phyloP scores from a whole-genome alignment of 2,888 invertebrate genomes.

The Mythimna loreyi region DNA sequence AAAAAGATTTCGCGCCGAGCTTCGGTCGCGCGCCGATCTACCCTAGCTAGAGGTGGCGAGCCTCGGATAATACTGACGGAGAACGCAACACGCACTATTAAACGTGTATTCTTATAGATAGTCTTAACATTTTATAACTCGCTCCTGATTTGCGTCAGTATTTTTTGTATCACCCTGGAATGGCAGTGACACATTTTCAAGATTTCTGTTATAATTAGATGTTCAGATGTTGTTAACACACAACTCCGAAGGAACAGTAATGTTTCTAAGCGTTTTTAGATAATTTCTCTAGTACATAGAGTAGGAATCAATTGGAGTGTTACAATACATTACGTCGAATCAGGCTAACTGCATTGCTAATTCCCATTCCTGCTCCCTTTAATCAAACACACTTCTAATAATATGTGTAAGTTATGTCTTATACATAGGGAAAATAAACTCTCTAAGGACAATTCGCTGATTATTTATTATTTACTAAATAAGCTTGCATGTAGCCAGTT shows the following conservation, averaged over 20 bases:
- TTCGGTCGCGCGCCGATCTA: slow-evolving; percentile 36
- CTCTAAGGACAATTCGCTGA: not conserved
- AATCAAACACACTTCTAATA: slow-evolving; percentile 2
- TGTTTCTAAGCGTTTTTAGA: slow-evolving; percentile 6
- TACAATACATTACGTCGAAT: not conserved
- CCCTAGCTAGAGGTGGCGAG: slow-evolving; percentile 58
- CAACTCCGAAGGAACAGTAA: slow-evolving; percentile 11
- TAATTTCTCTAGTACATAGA: slow-evolving; percentile 4
- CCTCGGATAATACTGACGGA: slow-evolving; percentile 56
- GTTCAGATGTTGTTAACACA: slow-evolving; percentile 1
- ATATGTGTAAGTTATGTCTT: not conserved
- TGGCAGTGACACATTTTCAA: slow-evolving; percentile 14
- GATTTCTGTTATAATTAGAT: slow-evolving; percentile 4
- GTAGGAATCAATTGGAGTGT: slow-evolving; percentile 20
- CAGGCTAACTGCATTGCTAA: not conserved
- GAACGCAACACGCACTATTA: slow-evolving; percentile 39
- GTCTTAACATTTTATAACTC: slow-evolving; percentile 16
- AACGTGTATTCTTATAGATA: slow-evolving; percentile 29
- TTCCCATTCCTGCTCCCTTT: not conserved
- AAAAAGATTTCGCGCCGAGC: slow-evolving; percentile 35
- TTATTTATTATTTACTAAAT: not conserved
- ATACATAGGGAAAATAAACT: slow-evolving; percentile 6
- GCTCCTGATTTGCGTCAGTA: slow-evolving; percentile 5
- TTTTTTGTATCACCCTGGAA: slow-evolving; percentile 9
- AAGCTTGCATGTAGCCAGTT: slow-evolving; percentile 5